phyloP scores from a whole-genome alignment of 2,888 invertebrate genomes.

The Lomographa bimaculata region DNA sequence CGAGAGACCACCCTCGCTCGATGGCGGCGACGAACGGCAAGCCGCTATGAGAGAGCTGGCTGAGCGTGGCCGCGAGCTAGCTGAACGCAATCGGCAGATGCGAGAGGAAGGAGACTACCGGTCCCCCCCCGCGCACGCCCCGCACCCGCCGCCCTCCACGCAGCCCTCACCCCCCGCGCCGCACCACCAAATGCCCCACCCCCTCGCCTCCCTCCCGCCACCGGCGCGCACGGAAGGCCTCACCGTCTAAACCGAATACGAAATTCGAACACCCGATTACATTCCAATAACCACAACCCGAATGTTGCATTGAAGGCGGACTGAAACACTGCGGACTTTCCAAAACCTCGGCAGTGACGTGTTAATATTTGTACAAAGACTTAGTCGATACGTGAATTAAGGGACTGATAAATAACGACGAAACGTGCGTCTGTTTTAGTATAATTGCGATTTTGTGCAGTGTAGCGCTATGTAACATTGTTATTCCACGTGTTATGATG shows the following conservation, averaged over 20 bases:
- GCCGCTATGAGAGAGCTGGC: constrained; percentile 81
- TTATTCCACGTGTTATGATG: constrained; percentile 75
- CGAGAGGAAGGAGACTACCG: constrained; percentile 78
- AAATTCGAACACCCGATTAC: constrained; percentile 46
- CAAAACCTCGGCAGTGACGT: constrained; percentile 42
- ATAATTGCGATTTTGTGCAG: constrained; percentile 52
- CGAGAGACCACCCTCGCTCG: constrained; percentile 73
- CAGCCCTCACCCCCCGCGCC: constrained; percentile 83
- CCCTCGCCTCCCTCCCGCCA: constrained; percentile 85
- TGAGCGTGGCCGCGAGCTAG: constrained; percentile 79
- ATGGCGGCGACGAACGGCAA: constrained; percentile 71
- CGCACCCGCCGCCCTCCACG: constrained; percentile 62
- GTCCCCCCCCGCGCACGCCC: constrained; percentile 67
- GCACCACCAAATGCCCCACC: constrained; percentile 71
- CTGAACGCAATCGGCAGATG: constrained; percentile 77
- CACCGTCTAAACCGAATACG: constrained; percentile 83
- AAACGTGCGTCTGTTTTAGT: constrained; percentile 56
- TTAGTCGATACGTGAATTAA: constrained; percentile 52
- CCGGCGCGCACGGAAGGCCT: constrained; percentile 88
- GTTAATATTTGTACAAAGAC: constrained; percentile 73
- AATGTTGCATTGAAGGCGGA: constrained; percentile 37
- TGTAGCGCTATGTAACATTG: constrained; percentile 74
- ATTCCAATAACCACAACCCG: constrained; percentile 52
- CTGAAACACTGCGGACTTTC: constrained; percentile 33
- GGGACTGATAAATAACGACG: constrained; percentile 57